A percentile compares a stretch with the other conserved stretches of the same genome.
These are phyloP conservation scores for Pempheris klunzingeri DNA, from an alignment of 2,797 vertebrate species.

Conservation along the genomic window DNA sequence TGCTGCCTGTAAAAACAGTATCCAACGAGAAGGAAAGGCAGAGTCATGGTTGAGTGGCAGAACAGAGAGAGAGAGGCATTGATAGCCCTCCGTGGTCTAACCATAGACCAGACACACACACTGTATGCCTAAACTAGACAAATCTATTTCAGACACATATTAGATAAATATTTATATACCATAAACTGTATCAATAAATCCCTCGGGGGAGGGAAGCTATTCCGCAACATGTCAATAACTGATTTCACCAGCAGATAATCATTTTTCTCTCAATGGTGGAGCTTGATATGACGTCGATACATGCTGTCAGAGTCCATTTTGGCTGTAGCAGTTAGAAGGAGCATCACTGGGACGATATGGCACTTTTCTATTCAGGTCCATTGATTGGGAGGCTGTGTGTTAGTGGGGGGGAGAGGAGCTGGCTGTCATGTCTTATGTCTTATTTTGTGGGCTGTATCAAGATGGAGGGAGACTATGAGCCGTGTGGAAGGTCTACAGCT, in stretches of 20 bases:
- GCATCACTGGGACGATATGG: slow-evolving; percentile 69
- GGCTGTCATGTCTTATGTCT: slow-evolving; percentile 71
- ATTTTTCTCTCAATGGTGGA: slow-evolving; percentile 87
- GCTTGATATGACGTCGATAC: slow-evolving; percentile 92
- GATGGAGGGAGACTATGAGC: slow-evolving; percentile 47
- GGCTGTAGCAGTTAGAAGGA: slow-evolving; percentile 70
- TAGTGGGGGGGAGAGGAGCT: slow-evolving; percentile 57
- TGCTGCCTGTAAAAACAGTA: slow-evolving; percentile 77
- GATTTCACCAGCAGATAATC: slow-evolving; percentile 96
- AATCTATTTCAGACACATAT: slow-evolving; percentile 94
- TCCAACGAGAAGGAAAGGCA: slow-evolving; percentile 56
- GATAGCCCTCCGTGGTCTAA: slow-evolving; percentile 71
- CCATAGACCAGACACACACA: slow-evolving; percentile 51
- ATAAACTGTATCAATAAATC: slow-evolving; percentile 97
- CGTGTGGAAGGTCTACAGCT: slow-evolving; percentile 63
- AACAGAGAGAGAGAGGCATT: slow-evolving; percentile 54
- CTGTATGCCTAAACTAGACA: slow-evolving; percentile 84
- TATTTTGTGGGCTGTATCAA: slow-evolving; percentile 58
- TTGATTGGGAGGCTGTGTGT: slow-evolving; percentile 72
- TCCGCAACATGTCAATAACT: slow-evolving; percentile 96
- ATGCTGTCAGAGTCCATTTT: slow-evolving; percentile 87
- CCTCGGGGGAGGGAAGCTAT: slow-evolving; percentile 87
- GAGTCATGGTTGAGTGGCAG: slow-evolving; percentile 78
- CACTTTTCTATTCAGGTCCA: slow-evolving; percentile 75
- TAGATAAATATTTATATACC: slow-evolving; percentile 98